These are phyloP conservation scores for Parazoanthus swiftii DNA, from an alignment of 92 coral and sea anemone genomes.

Conservation along the genomic window DNA sequence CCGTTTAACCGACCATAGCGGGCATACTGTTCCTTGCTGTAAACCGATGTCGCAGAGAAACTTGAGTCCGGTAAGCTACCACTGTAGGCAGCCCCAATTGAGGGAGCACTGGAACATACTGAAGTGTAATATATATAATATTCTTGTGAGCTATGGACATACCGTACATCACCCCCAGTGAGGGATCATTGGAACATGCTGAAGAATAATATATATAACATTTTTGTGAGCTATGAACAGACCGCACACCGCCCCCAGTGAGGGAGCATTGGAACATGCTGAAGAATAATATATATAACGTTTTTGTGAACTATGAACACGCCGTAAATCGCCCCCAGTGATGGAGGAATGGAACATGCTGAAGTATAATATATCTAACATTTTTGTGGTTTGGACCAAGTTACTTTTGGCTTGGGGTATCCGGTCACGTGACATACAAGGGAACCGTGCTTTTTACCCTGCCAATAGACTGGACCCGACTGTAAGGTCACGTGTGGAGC, in stretches of 20 bases:
- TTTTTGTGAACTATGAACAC: too few species aligned
- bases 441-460: too few species aligned
- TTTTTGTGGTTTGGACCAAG: too few species aligned
- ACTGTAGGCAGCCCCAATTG: constrained; percentile 4
- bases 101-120: constrained; percentile 26
- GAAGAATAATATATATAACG: background rate
- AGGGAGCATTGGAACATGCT: background rate
- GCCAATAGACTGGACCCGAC: too few species aligned
- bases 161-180: constrained; percentile 31
- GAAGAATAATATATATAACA: constrained; percentile 31
- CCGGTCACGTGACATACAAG: too few species aligned
- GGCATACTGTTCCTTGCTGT: background rate
- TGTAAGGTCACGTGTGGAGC: too few species aligned
- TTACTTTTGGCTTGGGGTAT: too few species aligned
- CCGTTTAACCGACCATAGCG: constrained; percentile 20
- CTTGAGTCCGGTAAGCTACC: background rate
- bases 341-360: too few species aligned
- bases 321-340: too few species aligned
- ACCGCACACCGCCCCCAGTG: constrained; percentile 25
- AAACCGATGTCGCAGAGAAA: constrained; percentile 18
- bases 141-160: constrained; percentile 43
- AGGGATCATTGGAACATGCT: constrained; percentile 28
- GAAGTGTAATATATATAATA: constrained; percentile 34
- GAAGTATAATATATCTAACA: too few species aligned
- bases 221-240: constrained; percentile 2